Conservation (phyloP, 2,888 invertebrate genomes). For the Drosophila longiperda region DNA sequence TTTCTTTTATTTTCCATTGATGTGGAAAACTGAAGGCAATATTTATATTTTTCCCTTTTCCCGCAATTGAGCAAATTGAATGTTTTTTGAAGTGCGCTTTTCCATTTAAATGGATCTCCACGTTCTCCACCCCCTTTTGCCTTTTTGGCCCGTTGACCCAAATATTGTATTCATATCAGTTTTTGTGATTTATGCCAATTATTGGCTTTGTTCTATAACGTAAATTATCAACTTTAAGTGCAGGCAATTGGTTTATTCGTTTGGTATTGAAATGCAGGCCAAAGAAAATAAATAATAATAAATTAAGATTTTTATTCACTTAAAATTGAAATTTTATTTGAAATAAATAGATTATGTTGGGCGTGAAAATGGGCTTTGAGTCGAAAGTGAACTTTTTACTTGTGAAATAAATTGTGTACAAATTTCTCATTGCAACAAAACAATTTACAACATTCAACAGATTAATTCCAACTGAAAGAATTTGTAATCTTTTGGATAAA, state of each 20-base stretch:
- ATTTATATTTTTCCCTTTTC: constrained; percentile 22
- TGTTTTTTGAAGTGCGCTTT: constrained; percentile 67
- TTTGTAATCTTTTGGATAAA: neutral
- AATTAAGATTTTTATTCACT: constrained; percentile 40
- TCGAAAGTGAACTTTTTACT: neutral
- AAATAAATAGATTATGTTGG: neutral
- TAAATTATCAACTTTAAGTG: constrained; percentile 50
- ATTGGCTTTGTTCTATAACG: constrained; percentile 47
- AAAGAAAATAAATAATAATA: neutral
- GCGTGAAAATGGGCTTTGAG: neutral
- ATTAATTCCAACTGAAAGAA: neutral
- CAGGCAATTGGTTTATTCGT: constrained; percentile 3
- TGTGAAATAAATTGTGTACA: neutral
- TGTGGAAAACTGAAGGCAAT: constrained; percentile 50
- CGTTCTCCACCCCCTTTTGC: constrained; percentile 1
- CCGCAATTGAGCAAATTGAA: constrained; percentile 19
- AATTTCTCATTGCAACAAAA: no score
- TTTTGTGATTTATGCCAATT: constrained; percentile 73
- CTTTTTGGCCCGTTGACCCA: constrained; percentile 57
- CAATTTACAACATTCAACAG: neutral
- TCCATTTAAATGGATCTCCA: constrained; percentile 57
- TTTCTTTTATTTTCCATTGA: constrained; percentile 37
- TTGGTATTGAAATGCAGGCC: neutral
- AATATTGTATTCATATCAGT: constrained; percentile 36
- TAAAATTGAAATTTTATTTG: neutral